Percentiles rank a stretch among this genome's conserved stretches.
Evolutionary conservation across 2,888 invertebrate genomes (phyloP).

Genomic region (Stictocephala bisonia): DNA sequence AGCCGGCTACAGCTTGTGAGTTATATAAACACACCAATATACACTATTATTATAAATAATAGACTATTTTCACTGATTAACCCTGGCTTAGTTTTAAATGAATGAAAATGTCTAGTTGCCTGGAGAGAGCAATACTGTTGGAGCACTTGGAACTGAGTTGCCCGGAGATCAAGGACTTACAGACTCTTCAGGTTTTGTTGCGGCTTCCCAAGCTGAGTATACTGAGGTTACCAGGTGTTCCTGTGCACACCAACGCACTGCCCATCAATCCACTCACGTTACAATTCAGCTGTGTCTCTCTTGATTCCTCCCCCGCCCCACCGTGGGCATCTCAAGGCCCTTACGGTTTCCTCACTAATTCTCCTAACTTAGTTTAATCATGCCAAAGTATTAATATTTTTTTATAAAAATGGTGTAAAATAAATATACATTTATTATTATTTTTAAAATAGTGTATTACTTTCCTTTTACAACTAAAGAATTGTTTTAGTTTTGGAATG

Average conservation of each 20-base stretch:
- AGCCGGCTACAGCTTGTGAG: no score
- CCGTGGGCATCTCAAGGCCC: neutral
- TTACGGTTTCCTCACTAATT: slow-evolving; percentile 11
- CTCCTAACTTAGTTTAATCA: no score
- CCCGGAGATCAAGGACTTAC: neutral
- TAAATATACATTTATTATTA: no score
- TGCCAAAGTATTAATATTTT: no score
- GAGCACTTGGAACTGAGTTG: slow-evolving; percentile 27
- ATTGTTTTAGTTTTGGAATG: no score
- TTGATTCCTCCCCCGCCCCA: neutral
- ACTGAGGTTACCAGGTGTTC: neutral
- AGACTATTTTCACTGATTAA: no score
- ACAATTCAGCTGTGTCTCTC: neutral
- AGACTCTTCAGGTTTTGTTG: neutral
- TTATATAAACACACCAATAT: no score
- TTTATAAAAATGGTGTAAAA: no score
- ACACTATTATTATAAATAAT: no score
- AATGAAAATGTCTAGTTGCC: neutral
- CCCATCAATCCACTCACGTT: neutral
- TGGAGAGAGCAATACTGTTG: neutral
- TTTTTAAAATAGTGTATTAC: no score
- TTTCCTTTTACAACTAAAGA: no score
- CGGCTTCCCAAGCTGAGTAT: neutral
- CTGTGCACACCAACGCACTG: neutral
- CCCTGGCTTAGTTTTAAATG: no score